Conservation (phyloP, 2,113 vertebrate species). For the Macquaria australasica region DNA sequence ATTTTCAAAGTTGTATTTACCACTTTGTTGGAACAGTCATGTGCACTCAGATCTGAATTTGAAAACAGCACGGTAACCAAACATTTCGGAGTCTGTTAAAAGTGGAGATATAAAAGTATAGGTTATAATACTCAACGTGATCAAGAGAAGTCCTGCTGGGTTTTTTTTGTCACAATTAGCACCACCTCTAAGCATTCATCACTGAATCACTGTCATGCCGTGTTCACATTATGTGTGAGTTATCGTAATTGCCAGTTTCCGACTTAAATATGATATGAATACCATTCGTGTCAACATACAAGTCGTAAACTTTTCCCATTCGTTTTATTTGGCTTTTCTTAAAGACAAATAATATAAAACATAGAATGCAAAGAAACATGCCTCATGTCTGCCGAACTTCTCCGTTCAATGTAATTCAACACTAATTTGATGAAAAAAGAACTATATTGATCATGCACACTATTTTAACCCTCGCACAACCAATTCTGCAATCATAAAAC, state of each 20-base stretch:
- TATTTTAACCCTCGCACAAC: background rate
- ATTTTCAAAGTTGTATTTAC: conserved; percentile 9
- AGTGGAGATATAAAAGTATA: conserved; percentile 3
- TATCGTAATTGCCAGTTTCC: no score
- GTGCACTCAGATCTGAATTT: conserved; percentile 22
- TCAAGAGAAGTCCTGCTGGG: background rate
- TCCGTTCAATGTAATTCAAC: background rate
- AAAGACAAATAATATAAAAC: background rate
- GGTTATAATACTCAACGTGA: background rate
- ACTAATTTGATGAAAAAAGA: background rate
- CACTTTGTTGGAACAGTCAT: conserved; percentile 1
- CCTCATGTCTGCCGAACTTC: background rate
- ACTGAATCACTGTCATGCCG: background rate
- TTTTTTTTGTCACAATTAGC: background rate
- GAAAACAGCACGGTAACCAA: background rate
- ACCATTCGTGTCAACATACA: background rate
- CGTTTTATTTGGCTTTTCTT: background rate
- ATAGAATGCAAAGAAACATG: background rate
- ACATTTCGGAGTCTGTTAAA: background rate
- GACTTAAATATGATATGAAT: no score
- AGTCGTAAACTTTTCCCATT: background rate
- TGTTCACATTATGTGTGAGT: background rate
- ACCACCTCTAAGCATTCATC: background rate
- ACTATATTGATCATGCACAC: no score
- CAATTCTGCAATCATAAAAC: background rate